phyloP scores from a whole-genome alignment of 2,888 invertebrate species.

The Cephus spinipes region DNA sequence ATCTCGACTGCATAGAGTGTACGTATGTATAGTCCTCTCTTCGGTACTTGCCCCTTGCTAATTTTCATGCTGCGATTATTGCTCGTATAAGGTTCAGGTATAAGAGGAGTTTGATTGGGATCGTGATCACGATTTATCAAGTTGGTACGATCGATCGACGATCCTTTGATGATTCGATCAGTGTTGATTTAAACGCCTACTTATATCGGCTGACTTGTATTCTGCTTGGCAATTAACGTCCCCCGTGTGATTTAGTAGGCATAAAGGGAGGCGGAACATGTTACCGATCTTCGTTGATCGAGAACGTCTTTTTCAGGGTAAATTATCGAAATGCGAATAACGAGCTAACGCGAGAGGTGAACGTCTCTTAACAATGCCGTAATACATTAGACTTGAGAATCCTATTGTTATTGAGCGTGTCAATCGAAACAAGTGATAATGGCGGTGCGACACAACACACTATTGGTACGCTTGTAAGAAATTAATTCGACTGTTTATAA shows the following conservation, averaged over 20 bases:
- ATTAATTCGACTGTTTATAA: conserved; percentile 50
- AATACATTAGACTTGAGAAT: conserved; percentile 25
- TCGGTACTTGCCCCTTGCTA: neutral
- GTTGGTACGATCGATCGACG: neutral
- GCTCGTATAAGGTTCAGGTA: neutral
- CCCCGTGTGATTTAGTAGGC: neutral
- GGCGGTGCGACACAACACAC: conserved; percentile 37
- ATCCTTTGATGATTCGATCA: neutral
- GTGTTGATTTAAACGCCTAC: neutral
- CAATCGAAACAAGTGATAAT: conserved; percentile 40
- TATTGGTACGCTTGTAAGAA: conserved; percentile 43
- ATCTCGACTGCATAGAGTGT: neutral
- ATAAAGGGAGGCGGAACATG: neutral
- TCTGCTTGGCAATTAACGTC: neutral
- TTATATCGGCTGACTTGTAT: neutral
- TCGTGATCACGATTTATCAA: neutral
- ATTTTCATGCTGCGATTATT: neutral
- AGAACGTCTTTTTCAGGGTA: neutral
- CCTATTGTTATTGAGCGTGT: conserved; percentile 45
- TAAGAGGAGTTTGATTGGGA: neutral
- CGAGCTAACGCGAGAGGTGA: neutral
- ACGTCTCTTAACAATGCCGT: conserved; percentile 6
- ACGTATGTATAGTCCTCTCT: neutral
- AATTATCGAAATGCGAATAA: neutral
- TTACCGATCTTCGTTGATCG: neutral